Percentiles rank a stretch among this genome's conserved stretches.
These are phyloP conservation scores for Enoplosus armatus DNA, from an alignment of 2,797 vertebrate genomes.

Conservation along the genomic window DNA sequence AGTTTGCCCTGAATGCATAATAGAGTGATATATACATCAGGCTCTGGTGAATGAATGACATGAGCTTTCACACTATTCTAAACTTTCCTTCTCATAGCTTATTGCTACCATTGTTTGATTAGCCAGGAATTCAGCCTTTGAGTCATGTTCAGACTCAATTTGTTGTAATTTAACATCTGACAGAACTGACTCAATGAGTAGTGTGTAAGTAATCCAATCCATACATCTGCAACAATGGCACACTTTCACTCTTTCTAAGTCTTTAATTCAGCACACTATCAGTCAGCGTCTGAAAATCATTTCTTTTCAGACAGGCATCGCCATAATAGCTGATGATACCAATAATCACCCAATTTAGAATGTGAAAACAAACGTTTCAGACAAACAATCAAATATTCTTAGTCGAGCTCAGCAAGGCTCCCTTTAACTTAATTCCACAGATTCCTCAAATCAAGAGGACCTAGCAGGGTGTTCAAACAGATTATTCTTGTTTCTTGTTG, in stretches of 20 bases:
- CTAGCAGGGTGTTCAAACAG: constrained; percentile 58
- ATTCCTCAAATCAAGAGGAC: constrained; percentile 40
- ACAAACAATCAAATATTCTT: constrained; percentile 22
- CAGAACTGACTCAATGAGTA: neutral
- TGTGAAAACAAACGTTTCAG: constrained; percentile 37
- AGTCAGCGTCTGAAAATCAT: neutral
- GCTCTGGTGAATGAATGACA: constrained; percentile 38
- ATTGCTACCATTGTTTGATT: constrained; percentile 27
- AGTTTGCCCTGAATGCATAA: constrained; percentile 59
- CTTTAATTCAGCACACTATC: constrained; percentile 4
- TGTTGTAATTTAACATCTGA: neutral
- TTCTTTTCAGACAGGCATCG: neutral
- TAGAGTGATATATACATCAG: constrained; percentile 24
- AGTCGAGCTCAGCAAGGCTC: constrained; percentile 22
- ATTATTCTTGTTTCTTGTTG: constrained; percentile 42
- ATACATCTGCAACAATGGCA: neutral
- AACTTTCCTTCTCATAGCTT: neutral
- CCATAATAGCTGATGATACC: neutral
- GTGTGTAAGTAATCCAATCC: neutral
- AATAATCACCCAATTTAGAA: constrained; percentile 3
- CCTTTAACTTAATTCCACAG: constrained; percentile 39
- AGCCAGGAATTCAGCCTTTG: neutral
- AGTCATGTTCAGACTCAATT: neutral
- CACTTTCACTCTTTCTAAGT: neutral
- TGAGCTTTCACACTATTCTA: constrained; percentile 23